phyloP scores from a whole-genome alignment of 2,113 vertebrate species.

The Rhinichthys klamathensis region DNA sequence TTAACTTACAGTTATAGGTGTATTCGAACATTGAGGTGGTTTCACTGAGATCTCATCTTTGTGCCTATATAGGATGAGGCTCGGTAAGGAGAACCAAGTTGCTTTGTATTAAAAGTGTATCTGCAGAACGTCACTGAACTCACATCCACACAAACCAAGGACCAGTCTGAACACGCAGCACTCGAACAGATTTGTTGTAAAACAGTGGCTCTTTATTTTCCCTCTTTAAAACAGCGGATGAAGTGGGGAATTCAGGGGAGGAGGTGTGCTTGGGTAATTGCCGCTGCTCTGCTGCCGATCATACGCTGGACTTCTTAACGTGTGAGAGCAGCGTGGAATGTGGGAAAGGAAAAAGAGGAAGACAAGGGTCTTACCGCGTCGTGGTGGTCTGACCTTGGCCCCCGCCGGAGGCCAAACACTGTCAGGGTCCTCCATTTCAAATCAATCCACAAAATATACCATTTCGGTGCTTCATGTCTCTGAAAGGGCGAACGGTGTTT shows the following conservation, averaged over 20 bases:
- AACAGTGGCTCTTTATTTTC: conserved; percentile 78
- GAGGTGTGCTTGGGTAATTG: conserved; percentile 70
- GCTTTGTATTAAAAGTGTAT: neutral
- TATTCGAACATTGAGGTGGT: neutral
- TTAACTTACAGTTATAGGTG: neutral
- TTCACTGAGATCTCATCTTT: neutral
- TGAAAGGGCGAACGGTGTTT: neutral
- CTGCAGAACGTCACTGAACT: conserved; percentile 49
- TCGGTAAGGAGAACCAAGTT: neutral
- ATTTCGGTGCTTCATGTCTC: neutral
- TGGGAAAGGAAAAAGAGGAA: conserved; percentile 70
- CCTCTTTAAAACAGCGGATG: conserved; percentile 60
- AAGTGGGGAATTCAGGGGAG: conserved; percentile 73
- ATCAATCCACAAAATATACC: conserved; percentile 21
- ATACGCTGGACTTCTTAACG: conserved; percentile 75
- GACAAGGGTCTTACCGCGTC: conserved; percentile 69
- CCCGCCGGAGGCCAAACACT: conserved; percentile 37
- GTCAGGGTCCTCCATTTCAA: conserved; percentile 4
- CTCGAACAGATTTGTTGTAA: conserved; percentile 65
- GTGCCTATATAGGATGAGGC: neutral
- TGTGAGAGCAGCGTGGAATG: conserved; percentile 67
- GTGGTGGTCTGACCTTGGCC: conserved; percentile 72
- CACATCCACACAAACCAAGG: conserved; percentile 56
- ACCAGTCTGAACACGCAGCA: conserved; percentile 71
- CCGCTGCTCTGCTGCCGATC: conserved; percentile 78